phyloP scores from a whole-genome alignment of 2,113 vertebrate genomes.

The Myotis lucifugus region DNA sequence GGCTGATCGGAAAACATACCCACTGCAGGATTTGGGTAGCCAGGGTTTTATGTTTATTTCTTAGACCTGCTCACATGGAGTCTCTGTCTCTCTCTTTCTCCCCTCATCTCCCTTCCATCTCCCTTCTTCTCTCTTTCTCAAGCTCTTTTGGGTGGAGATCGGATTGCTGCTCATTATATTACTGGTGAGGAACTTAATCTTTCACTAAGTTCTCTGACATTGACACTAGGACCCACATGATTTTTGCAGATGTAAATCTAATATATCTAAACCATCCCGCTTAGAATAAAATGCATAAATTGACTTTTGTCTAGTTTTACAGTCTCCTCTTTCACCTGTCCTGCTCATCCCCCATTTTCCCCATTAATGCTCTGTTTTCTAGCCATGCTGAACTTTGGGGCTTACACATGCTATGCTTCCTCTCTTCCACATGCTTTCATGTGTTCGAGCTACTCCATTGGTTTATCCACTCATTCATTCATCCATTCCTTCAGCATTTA shows the following conservation, averaged over 20 bases:
- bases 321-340: not conserved
- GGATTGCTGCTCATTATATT: not conserved
- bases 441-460: not conserved
- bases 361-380: accelerated
- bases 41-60: constrained; percentile 38
- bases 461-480: not conserved
- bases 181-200: not conserved
- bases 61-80: not conserved
- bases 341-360: not conserved
- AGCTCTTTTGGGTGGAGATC: not conserved
- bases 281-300: not conserved
- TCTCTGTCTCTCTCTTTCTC: not conserved
- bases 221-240: not conserved
- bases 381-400: accelerated
- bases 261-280: not conserved
- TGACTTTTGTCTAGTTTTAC: not conserved
- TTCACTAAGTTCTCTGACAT: not conserved
- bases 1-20: constrained; percentile 52
- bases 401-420: not conserved
- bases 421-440: not conserved
- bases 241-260: constrained; percentile 24
- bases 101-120: accelerated
- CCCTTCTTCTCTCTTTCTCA: not conserved
- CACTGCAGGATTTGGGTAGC: constrained; percentile 30
- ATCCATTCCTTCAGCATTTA: not conserved